These are phyloP conservation scores for Prochilodus magdalenae DNA, from an alignment of 2,113 vertebrate species.

Conservation along the genomic window DNA sequence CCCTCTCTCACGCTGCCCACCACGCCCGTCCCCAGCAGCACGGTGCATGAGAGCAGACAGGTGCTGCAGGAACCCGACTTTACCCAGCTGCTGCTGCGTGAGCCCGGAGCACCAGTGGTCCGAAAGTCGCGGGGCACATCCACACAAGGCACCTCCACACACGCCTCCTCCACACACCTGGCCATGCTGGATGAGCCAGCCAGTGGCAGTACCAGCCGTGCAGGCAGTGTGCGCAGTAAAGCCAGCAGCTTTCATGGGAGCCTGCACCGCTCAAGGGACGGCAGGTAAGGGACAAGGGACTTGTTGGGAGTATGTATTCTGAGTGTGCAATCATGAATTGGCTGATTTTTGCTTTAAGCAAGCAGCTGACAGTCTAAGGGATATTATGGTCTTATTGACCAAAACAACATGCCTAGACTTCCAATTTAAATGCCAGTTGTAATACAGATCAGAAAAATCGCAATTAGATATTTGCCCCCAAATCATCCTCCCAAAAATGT, in stretches of 20 bases:
- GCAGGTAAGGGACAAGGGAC: conserved; percentile 76
- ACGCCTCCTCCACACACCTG: conserved; percentile 95
- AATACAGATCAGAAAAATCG: no score
- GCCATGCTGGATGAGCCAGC: conserved; percentile 91
- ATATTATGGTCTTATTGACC: no score
- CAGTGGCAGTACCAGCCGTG: conserved; percentile 84
- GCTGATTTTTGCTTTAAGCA: no score
- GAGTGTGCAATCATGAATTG: no score
- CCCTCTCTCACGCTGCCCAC: conserved; percentile 26
- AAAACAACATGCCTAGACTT: no score
- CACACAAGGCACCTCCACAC: conserved; percentile 96
- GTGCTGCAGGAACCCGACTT: conserved; percentile 97
- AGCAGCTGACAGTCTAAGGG: no score
- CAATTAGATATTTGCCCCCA: no score
- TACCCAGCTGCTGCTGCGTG: conserved; percentile 90
- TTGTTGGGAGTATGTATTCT: no score
- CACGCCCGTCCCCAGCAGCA: conserved; percentile 59
- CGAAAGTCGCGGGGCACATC: conserved; percentile 94
- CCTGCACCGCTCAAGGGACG: conserved; percentile 87
- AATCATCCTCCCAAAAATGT: no score
- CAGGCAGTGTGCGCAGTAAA: conserved; percentile 90
- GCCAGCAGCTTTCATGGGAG: conserved; percentile 96
- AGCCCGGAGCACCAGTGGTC: conserved; percentile 88
- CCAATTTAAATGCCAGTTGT: no score
- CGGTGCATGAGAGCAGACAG: conserved; percentile 89